These are phyloP conservation scores for Thysanoteuthis rhombus DNA, from an alignment of 2,888 invertebrate species.

Conservation along the genomic window DNA sequence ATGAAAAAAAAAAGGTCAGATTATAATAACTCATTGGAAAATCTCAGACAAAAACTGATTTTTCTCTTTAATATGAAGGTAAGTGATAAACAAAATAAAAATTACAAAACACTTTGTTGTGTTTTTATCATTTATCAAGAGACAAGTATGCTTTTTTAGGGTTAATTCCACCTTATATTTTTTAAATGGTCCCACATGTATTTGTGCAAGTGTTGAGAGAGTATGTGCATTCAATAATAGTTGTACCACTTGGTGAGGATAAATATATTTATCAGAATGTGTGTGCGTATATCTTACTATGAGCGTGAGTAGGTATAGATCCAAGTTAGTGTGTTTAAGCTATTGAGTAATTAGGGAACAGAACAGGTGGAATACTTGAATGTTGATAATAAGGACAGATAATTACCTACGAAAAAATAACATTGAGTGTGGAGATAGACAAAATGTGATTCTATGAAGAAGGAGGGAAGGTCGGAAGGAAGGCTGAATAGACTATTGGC, in stretches of 20 bases:
- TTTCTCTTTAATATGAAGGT: no score
- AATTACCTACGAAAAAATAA: background rate
- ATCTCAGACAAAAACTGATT: no score
- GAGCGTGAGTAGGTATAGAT: background rate
- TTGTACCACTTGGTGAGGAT: background rate
- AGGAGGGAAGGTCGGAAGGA: background rate
- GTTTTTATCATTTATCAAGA: no score
- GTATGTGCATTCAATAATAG: background rate
- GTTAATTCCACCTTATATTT: no score
- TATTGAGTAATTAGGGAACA: background rate
- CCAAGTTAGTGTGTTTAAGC: background rate
- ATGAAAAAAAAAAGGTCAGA: no score
- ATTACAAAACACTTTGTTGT: no score
- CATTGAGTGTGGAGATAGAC: background rate
- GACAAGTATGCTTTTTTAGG: no score
- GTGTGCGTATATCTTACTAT: background rate
- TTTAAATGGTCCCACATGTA: no score
- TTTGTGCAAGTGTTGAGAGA: no score
- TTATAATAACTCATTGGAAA: no score
- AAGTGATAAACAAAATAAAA: no score
- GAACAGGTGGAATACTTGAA: conserved; percentile 12
- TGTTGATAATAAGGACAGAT: no score
- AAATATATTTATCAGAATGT: background rate
- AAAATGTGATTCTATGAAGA: background rate
- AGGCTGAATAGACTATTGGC: background rate